phyloP scores from a whole-genome alignment of 1,140 invertebrate species.

The Ceratitis capitata region DNA sequence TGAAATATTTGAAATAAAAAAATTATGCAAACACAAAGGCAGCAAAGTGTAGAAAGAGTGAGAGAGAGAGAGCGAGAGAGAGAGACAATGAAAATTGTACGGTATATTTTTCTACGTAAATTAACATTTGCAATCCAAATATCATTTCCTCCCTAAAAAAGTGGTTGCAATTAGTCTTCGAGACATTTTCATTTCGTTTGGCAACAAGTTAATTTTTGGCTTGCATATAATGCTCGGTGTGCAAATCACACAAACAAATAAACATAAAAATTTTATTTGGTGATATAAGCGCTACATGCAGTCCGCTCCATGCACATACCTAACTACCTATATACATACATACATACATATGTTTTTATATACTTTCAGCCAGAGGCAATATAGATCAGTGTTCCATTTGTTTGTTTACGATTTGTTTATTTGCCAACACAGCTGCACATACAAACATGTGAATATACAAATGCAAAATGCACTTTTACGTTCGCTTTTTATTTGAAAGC shows the following conservation, averaged over 20 bases:
- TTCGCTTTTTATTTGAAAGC: no score
- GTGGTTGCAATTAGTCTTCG: neutral
- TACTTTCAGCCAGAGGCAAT: no score
- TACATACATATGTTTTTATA: neutral
- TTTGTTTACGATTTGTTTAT: no score
- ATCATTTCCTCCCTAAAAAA: constrained; percentile 2
- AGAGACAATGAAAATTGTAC: no score
- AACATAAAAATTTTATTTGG: no score
- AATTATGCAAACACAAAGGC: neutral
- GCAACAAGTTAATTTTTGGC: neutral
- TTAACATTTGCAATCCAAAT: neutral
- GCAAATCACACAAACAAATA: no score
- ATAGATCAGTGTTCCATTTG: no score
- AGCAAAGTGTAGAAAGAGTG: neutral
- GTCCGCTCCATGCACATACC: neutral
- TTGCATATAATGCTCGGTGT: neutral
- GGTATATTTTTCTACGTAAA: neutral
- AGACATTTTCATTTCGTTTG: neutral
- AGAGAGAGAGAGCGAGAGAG: no score
- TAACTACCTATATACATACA: neutral
- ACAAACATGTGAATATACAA: no score
- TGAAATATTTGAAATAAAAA: neutral
- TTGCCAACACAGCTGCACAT: no score
- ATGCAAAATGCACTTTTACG: no score
- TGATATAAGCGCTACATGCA: no score